Percentiles rank a stretch among this genome's conserved stretches.
Evolutionary conservation across 2,797 vertebrate genomes (phyloP).

Genomic region (Pseudopleuronectes americanus): DNA sequence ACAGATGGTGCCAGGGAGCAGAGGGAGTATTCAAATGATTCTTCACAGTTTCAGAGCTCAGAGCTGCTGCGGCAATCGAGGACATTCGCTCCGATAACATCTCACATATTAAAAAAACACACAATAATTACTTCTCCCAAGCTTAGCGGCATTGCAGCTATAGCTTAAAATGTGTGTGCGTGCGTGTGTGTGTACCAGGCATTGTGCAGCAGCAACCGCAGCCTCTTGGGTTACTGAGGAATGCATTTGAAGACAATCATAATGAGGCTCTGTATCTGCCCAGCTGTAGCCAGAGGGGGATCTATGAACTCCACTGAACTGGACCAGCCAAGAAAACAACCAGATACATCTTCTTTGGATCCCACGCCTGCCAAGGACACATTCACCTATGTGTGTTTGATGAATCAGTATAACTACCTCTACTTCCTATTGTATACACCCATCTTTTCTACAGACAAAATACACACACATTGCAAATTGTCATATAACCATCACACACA

Average conservation of each 20-base stretch:
- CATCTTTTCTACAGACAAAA: background rate
- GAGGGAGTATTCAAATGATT: slow-evolving; percentile 72
- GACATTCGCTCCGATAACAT: slow-evolving; percentile 56
- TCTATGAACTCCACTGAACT: slow-evolving; percentile 34
- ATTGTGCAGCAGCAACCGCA: slow-evolving; percentile 46
- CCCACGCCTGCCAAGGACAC: slow-evolving; percentile 20
- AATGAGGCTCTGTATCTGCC: slow-evolving; percentile 70
- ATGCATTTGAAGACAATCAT: slow-evolving; percentile 79
- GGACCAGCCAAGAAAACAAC: slow-evolving; percentile 44
- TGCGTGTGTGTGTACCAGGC: slow-evolving; percentile 19
- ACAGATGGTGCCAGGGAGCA: slow-evolving; percentile 68
- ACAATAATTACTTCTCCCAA: slow-evolving; percentile 56
- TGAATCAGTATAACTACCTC: slow-evolving; percentile 31
- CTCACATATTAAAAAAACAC: slow-evolving; percentile 63
- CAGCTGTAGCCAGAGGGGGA: slow-evolving; percentile 51
- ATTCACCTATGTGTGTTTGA: slow-evolving; percentile 12
- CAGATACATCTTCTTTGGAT: slow-evolving; percentile 35
- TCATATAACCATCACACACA: slow-evolving; percentile 4
- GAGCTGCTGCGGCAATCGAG: slow-evolving; percentile 51
- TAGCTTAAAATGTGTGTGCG: slow-evolving; percentile 24
- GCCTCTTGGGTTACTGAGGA: slow-evolving; percentile 72
- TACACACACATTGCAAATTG: slow-evolving; percentile 12
- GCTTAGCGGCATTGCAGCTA: slow-evolving; percentile 32
- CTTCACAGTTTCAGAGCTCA: slow-evolving; percentile 62
- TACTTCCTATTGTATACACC: slow-evolving; percentile 28